Evolutionary conservation across 2,113 vertebrate genomes (phyloP).

Genomic region (Dicentrarchus labrax): DNA sequence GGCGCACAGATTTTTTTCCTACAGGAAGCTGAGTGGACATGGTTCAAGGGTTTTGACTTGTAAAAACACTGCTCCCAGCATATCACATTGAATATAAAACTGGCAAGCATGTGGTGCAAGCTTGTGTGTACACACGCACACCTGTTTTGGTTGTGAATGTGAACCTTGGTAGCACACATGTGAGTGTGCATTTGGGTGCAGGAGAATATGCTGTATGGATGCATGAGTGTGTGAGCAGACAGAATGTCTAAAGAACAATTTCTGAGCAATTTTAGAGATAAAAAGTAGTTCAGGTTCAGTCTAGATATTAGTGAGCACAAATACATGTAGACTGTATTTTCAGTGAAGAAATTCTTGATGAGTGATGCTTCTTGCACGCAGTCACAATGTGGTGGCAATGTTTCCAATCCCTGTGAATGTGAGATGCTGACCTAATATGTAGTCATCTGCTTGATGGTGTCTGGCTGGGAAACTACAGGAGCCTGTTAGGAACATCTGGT

Average conservation of each 20-base stretch:
- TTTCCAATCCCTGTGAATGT: background rate
- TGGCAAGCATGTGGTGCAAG: conserved; percentile 48
- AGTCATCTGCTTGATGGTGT: conserved; percentile 53
- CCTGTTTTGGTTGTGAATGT: conserved; percentile 31
- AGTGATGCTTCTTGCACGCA: background rate
- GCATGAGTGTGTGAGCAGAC: background rate
- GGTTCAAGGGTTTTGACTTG: conserved; percentile 75
- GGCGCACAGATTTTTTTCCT: conserved; percentile 1
- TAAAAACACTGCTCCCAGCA: conserved; percentile 75
- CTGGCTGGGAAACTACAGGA: conserved; percentile 36
- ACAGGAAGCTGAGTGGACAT: conserved; percentile 72
- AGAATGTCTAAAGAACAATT: background rate
- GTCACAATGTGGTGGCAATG: background rate
- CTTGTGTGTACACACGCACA: conserved; percentile 39
- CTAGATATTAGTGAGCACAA: background rate
- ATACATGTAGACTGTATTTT: background rate
- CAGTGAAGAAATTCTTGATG: conserved; percentile 6
- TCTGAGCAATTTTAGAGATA: background rate
- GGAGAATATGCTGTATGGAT: background rate
- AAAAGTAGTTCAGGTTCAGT: background rate
- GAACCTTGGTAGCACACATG: background rate
- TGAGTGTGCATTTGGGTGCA: background rate
- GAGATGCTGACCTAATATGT: conserved; percentile 33
- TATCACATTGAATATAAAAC: conserved; percentile 74
- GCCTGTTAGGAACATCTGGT: conserved; percentile 66